Evolutionary conservation across 2,797 vertebrate species (phyloP), one percentile per base, ranked within the genome.

Genomic region (Argentina silus): DNA sequence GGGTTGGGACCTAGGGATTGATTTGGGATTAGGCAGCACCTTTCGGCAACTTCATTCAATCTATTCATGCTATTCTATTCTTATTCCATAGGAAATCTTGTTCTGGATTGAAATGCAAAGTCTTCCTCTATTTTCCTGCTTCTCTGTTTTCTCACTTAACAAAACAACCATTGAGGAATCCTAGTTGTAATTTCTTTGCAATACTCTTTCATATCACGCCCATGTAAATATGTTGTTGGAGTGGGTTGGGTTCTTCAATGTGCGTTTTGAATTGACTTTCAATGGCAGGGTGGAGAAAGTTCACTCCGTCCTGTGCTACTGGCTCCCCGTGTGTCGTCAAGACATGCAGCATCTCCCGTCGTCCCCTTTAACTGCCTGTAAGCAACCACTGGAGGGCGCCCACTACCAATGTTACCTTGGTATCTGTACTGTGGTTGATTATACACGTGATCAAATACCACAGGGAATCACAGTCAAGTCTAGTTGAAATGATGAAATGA

Each of bases 351-450:
- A 61, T n/a, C n/a, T n/a, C n/a, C n/a, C n/a, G n/a, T 42, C 36
- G 23, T 42, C 36, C 17, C 36, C n/a, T 11, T 42, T 23, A 27
- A 62, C 36, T 62, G 60, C 0, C 48, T 45, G 63, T 74, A 73
- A 69, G 62, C 76, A 45, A 78, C 72, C 63, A 74, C 72, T 21
- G 67, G 19, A 75, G 72, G 69, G 63, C 77, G 73, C 3, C 8
- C 42, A 79, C 12, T 36, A 83, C 6, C 15, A 17, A n/a, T 53
- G 14, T 17, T 36, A 42, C 8, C 2, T 6, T 62, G 7, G 60
- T 62, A 36, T 62, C 57, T 1, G 11, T 27, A 14, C 14, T 61
- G 59, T 6, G 21, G 14, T 61, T 61, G 27, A 15, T 36, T 42
- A 6, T 14, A 36, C 23, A 61, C 14, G 5, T 61, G 36, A 36